Percentiles rank a stretch among this genome's conserved stretches.
Conservation (phyloP, 2,113 vertebrate genomes). For the Aphyosemion australe region DNA sequence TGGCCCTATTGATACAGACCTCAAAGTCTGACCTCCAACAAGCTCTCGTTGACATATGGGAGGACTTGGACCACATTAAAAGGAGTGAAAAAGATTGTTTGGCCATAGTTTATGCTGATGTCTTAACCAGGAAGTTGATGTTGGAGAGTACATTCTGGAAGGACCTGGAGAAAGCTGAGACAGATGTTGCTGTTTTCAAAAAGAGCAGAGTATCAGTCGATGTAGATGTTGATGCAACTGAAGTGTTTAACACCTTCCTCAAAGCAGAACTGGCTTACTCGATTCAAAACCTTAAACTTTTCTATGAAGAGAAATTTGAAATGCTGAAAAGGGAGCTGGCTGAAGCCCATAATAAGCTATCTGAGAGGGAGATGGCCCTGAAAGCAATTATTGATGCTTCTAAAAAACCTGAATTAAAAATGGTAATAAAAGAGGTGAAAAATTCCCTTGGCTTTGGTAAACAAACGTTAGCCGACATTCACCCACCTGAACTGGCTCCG, state of each 20-base stretch:
- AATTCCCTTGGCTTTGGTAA: slow-evolving; percentile 71
- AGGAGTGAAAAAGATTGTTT: slow-evolving; percentile 69
- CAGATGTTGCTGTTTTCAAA: slow-evolving; percentile 35
- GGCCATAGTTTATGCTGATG: slow-evolving; percentile 78
- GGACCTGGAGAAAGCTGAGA: slow-evolving; percentile 81
- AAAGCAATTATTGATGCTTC: slow-evolving; percentile 82
- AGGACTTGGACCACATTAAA: slow-evolving; percentile 73
- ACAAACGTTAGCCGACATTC: slow-evolving; percentile 68
- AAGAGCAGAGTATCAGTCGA: slow-evolving; percentile 37
- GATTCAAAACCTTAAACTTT: slow-evolving; percentile 84
- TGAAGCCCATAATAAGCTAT: slow-evolving; percentile 81
- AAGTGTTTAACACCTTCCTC: slow-evolving; percentile 72
- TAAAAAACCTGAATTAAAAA: slow-evolving; percentile 80
- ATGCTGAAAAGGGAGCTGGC: slow-evolving; percentile 85
- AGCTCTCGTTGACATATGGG: slow-evolving; percentile 81
- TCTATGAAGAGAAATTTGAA: slow-evolving; percentile 84
- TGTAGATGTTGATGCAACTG: slow-evolving; percentile 40
- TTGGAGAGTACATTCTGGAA: slow-evolving; percentile 88
- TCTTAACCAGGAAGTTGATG: slow-evolving; percentile 87
- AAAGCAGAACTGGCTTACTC: slow-evolving; percentile 89
- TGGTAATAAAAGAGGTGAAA: slow-evolving; percentile 81
- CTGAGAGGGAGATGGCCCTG: slow-evolving; percentile 83
- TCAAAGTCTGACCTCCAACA: slow-evolving; percentile 81
- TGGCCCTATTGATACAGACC: slow-evolving; percentile 87
- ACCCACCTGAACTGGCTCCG: slow-evolving; percentile 67